A percentile compares a stretch with the other conserved stretches of the same genome.
Evolutionary conservation across 2,797 vertebrate species (phyloP).

Genomic region (Cottoperca gobio): DNA sequence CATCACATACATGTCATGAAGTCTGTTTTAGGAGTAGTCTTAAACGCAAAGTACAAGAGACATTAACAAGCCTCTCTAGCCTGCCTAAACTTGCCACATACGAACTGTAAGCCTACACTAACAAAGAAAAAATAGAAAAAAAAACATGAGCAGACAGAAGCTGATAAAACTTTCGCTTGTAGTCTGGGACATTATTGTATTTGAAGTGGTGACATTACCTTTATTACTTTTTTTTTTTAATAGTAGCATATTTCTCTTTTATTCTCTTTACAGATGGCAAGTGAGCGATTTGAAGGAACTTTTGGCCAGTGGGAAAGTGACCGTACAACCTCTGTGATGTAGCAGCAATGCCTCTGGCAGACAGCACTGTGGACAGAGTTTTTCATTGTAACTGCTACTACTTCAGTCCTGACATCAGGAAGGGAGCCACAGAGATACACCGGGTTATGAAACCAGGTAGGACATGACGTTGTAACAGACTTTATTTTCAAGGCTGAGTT

Average conservation of each 20-base stretch:
- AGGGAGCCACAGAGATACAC: constrained; percentile 73
- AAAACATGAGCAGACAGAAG: background rate
- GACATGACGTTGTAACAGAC: background rate
- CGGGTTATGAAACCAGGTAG: constrained; percentile 85
- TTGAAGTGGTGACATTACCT: background rate
- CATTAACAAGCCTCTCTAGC: background rate
- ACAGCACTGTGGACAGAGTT: constrained; percentile 80
- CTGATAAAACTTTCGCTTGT: background rate
- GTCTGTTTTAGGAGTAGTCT: background rate
- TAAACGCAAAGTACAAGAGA: background rate
- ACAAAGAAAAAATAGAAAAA: background rate
- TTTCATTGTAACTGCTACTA: constrained; percentile 88
- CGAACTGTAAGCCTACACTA: background rate
- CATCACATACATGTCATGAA: background rate
- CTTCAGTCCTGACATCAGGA: constrained; percentile 83
- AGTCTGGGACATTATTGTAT: background rate
- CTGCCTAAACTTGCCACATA: background rate
- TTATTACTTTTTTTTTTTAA: too few relatives aligned
- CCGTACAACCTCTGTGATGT: constrained; percentile 75
- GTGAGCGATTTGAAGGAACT: constrained; percentile 65
- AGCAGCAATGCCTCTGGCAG: constrained; percentile 76
- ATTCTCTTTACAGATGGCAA: constrained; percentile 68
- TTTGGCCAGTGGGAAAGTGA: constrained; percentile 74
- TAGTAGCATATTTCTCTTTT: background rate
- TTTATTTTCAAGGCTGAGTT: background rate